Evolutionary conservation across 2,797 vertebrate genomes (phyloP).

Genomic region (Siniperca scherzeri): DNA sequence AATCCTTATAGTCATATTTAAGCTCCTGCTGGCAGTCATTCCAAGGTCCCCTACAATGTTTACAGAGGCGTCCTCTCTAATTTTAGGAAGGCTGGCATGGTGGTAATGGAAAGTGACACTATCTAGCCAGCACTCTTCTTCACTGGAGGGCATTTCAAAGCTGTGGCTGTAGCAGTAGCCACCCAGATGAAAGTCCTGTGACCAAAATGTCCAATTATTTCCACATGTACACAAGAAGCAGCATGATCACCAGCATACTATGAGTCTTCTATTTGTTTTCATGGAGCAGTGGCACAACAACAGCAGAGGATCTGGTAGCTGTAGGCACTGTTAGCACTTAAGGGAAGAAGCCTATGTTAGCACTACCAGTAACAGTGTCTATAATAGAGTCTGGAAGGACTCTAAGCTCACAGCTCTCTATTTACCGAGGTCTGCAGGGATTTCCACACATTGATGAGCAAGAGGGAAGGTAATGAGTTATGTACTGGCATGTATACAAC

Average conservation of each 20-base stretch:
- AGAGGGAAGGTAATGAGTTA: constrained; percentile 30
- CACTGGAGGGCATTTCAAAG: constrained; percentile 72
- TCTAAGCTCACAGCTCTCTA: constrained; percentile 37
- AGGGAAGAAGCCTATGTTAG: constrained; percentile 37
- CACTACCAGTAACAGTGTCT: constrained; percentile 32
- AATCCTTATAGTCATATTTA: constrained; percentile 42
- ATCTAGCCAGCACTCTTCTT: constrained; percentile 73
- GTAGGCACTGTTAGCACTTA: constrained; percentile 33
- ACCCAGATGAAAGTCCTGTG: constrained; percentile 54
- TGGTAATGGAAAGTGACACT: constrained; percentile 82
- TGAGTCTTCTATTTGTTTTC: constrained; percentile 19
- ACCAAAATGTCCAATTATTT: constrained; percentile 65
- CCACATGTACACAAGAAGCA: constrained; percentile 41
- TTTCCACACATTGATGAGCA: constrained; percentile 45
- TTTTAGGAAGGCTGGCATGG: constrained; percentile 69
- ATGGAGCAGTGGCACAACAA: constrained; percentile 12
- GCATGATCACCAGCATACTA: constrained; percentile 23
- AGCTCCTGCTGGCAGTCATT: constrained; percentile 63
- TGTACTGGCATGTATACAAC: background rate
- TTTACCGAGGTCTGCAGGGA: constrained; percentile 35
- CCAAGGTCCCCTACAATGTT: constrained; percentile 75
- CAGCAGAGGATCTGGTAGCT: constrained; percentile 16
- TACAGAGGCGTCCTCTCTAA: constrained; percentile 72
- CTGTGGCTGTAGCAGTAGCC: constrained; percentile 49
- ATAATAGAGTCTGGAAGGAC: constrained; percentile 19